phyloP scores from a whole-genome alignment of 2,888 invertebrate genomes.

The Seira ritae region DNA sequence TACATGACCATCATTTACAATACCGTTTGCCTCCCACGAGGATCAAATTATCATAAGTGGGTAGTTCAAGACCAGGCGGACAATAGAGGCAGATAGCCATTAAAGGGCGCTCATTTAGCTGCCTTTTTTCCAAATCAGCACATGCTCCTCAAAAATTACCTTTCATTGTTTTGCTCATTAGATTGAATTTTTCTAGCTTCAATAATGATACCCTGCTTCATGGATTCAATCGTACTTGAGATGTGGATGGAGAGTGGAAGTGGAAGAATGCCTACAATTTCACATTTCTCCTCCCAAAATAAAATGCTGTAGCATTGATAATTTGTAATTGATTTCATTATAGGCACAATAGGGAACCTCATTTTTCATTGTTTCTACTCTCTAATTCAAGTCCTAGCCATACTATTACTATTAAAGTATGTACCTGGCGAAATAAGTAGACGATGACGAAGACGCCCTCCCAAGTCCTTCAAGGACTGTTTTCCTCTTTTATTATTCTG shows the following conservation, averaged over 20 bases:
- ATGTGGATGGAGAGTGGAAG: background rate
- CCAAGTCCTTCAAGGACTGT: constrained; percentile 1
- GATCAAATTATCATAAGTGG: constrained; percentile 18
- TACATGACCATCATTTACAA: constrained; percentile 23
- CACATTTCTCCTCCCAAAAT: background rate
- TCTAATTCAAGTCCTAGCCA: too few relatives aligned
- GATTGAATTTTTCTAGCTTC: background rate
- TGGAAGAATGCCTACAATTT: background rate
- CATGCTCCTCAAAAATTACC: background rate
- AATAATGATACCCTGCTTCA: background rate
- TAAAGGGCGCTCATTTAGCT: constrained; percentile 7
- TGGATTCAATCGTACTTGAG: background rate
- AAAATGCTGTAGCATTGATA: background rate
- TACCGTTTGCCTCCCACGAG: constrained; percentile 34
- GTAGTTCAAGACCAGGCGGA: constrained; percentile 14
- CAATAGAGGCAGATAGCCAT: background rate
- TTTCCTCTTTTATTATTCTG: background rate
- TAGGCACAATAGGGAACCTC: constrained; percentile 24
- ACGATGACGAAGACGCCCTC: background rate
- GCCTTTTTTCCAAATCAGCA: background rate
- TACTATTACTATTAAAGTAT: constrained; percentile 27
- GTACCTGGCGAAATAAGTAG: background rate
- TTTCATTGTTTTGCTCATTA: background rate
- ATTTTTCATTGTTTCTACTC: constrained; percentile 38
- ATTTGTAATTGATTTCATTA: constrained; percentile 42